Conservation (phyloP, 2,888 invertebrate species). For the Capitulum mitella region DNA sequence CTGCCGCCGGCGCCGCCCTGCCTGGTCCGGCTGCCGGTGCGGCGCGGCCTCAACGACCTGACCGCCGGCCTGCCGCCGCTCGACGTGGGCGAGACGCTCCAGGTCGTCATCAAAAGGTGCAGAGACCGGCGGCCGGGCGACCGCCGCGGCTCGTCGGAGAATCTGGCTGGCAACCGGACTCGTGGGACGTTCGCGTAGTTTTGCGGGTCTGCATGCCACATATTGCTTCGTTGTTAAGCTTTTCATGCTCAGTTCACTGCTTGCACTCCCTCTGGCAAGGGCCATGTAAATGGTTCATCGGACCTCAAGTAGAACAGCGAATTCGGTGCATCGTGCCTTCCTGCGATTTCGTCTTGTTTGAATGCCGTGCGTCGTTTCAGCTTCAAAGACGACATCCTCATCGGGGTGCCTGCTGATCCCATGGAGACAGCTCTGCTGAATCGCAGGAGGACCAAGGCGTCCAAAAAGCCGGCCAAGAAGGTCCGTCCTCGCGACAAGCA, state of each 20-base stretch:
- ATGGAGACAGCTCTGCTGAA: background rate
- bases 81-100: background rate
- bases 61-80: background rate
- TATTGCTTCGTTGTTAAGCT: background rate
- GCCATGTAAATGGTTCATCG: background rate
- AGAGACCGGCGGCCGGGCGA: too few relatives aligned
- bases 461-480: background rate
- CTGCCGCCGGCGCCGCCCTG: slow-evolving; percentile 11
- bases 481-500: background rate
- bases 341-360: background rate
- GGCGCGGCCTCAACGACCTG: slow-evolving; percentile 2
- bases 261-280: background rate
- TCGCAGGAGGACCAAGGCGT: background rate
- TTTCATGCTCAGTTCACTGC: background rate
- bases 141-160: background rate
- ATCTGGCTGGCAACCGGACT: background rate
- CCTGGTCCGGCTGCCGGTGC: background rate
- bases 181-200: background rate
- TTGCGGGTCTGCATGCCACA: background rate
- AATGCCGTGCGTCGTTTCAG: background rate
- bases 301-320: background rate
- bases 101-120: background rate
- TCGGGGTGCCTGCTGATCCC: background rate
- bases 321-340: background rate
- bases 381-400: background rate